These are phyloP conservation scores for Tor tambroides DNA, from an alignment of 2,113 vertebrate genomes.

Conservation along the genomic window DNA sequence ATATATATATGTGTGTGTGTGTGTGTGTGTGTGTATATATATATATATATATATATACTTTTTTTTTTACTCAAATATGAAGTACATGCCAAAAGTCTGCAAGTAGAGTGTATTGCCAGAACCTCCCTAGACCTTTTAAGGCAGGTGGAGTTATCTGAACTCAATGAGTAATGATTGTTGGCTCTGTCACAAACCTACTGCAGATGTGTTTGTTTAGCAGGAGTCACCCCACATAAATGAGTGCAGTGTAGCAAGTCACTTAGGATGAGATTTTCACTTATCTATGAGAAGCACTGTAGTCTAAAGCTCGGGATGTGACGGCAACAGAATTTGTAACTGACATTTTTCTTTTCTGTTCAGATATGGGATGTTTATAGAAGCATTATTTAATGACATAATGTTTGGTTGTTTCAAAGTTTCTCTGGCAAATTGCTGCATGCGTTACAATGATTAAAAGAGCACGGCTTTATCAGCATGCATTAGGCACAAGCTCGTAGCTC, in stretches of 20 bases:
- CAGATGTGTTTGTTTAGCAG: constrained; percentile 26
- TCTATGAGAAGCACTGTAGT: background rate
- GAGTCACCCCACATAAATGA: background rate
- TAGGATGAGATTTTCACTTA: background rate
- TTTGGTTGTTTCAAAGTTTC: background rate
- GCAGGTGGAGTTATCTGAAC: constrained; percentile 5
- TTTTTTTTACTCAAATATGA: background rate
- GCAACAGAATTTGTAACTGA: background rate
- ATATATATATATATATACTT: too few species aligned
- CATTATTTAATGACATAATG: background rate
- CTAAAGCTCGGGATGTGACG: background rate
- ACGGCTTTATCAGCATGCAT: background rate
- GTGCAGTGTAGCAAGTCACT: background rate
- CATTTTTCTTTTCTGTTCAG: background rate
- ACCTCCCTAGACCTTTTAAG: background rate
- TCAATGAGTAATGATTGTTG: constrained; percentile 6
- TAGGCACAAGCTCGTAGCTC: background rate
- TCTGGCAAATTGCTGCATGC: background rate
- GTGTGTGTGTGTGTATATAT: too few species aligned
- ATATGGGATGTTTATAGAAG: background rate
- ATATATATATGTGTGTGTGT: too few species aligned
- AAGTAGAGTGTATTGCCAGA: background rate
- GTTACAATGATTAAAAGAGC: constrained; percentile 1
- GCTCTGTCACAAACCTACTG: background rate
- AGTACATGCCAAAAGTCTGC: constrained; percentile 7